Evolutionary conservation across 1,140 invertebrate species (phyloP).

Genomic region (Drosophila lini): DNA sequence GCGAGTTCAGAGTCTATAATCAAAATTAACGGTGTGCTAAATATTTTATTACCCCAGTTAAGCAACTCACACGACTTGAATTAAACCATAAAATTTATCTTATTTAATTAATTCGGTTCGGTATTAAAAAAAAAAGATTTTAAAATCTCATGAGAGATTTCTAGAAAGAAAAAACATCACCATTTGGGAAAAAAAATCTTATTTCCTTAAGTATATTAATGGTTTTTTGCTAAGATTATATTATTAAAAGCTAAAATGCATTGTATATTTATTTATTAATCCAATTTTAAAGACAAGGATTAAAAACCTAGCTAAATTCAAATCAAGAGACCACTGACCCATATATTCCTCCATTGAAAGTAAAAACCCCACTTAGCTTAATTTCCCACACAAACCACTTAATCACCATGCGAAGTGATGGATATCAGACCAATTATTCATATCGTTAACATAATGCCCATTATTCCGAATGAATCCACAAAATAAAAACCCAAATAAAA

Average conservation of each 20-base stretch:
- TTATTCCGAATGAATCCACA: slow-evolving; percentile 19
- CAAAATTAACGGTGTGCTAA: slow-evolving; percentile 8
- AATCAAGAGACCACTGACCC: slow-evolving; percentile 4
- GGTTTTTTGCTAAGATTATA: neutral
- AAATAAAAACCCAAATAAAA: slow-evolving; percentile 27
- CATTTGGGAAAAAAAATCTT: neutral
- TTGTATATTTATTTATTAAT: neutral
- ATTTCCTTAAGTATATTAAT: neutral
- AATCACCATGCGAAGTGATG: slow-evolving; percentile 39
- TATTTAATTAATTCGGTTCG: slow-evolving; percentile 10
- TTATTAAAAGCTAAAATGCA: neutral
- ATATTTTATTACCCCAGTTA: slow-evolving; percentile 25
- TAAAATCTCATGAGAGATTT: too few relatives aligned
- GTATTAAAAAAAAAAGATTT: neutral
- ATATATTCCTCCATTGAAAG: slow-evolving; percentile 7
- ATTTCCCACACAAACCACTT: slow-evolving; percentile 32
- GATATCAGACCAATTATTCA: slow-evolving; percentile 38
- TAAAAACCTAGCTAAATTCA: neutral
- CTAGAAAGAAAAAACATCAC: neutral
- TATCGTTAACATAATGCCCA: slow-evolving; percentile 43
- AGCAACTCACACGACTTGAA: slow-evolving; percentile 5
- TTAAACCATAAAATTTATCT: slow-evolving; percentile 4
- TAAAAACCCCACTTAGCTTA: slow-evolving; percentile 5
- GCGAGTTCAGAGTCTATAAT: slow-evolving; percentile 21
- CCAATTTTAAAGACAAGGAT: neutral